Percentiles rank a stretch among this genome's conserved stretches.
Conservation (phyloP, 2,113 vertebrate genomes). For the Verasper variegatus region DNA sequence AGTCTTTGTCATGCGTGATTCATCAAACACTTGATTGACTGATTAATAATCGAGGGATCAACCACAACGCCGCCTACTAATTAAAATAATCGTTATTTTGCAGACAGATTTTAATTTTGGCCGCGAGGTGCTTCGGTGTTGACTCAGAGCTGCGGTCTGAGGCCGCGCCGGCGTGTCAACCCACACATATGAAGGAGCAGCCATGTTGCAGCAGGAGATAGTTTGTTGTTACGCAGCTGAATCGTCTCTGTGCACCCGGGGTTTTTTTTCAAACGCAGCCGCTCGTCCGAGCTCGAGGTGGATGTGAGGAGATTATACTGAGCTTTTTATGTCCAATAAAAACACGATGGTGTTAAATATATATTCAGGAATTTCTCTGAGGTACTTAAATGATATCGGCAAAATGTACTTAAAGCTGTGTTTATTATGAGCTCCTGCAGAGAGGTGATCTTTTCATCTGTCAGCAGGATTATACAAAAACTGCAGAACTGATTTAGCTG, state of each 20-base stretch:
- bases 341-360: too few species aligned
- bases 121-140: not conserved
- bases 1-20: not conserved
- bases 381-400: too few species aligned
- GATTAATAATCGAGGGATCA: not conserved
- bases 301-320: too few species aligned
- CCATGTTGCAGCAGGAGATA: slow-evolving; percentile 13
- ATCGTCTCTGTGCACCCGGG: not conserved
- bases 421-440: not conserved
- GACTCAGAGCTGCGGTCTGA: not conserved
- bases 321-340: too few species aligned
- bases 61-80: not conserved
- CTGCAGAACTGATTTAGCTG: too few species aligned
- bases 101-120: not conserved
- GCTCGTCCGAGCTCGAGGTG: not conserved
- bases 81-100: not conserved
- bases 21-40: not conserved
- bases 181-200: not conserved
- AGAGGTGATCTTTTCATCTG: too few species aligned
- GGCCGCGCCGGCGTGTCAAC: not conserved
- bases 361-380: too few species aligned
- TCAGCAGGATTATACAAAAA: too few species aligned
- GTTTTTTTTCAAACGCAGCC: not conserved
- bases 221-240: slow-evolving; percentile 9
- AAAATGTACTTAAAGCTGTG: not conserved